These are phyloP conservation scores for Macrosoma leucophasiata DNA, from an alignment of 2,888 invertebrate species.

Conservation along the genomic window DNA sequence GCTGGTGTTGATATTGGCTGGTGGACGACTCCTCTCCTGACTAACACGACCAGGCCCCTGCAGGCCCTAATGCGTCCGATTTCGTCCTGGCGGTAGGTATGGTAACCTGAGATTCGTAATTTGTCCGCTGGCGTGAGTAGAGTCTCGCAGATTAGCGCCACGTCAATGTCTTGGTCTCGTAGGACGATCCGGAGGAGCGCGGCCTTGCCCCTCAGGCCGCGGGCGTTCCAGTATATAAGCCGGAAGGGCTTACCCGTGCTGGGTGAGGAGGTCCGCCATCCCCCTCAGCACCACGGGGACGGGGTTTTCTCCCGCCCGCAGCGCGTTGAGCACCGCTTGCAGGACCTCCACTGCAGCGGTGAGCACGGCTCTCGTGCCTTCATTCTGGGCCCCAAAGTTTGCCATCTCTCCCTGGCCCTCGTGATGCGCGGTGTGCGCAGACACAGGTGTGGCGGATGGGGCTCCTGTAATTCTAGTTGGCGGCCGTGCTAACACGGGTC, in stretches of 20 bases:
- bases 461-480: too few species aligned
- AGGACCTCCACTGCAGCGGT: neutral
- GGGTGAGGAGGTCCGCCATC: neutral
- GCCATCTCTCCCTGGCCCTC: neutral
- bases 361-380: neutral
- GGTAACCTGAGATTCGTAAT: neutral
- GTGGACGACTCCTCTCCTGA: slow-evolving; percentile 1
- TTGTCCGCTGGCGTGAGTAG: neutral
- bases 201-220: neutral
- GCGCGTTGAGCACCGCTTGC: neutral
- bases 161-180: neutral
- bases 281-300: too few species aligned
- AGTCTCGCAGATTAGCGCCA: neutral
- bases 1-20: neutral
- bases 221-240: neutral
- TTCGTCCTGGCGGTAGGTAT: slow-evolving; percentile 1
- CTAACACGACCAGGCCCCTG: neutral
- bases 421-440: too few species aligned
- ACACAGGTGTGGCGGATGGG: too few species aligned
- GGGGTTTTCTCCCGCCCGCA: neutral
- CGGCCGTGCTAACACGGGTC: too few species aligned
- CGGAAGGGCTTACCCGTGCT: neutral
- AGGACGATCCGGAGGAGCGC: neutral
- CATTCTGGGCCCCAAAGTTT: neutral
- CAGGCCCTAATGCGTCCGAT: neutral